Base-by-base conservation (phyloP, 1,140 invertebrate genomes). In the Philaenus spumarius region DNA sequence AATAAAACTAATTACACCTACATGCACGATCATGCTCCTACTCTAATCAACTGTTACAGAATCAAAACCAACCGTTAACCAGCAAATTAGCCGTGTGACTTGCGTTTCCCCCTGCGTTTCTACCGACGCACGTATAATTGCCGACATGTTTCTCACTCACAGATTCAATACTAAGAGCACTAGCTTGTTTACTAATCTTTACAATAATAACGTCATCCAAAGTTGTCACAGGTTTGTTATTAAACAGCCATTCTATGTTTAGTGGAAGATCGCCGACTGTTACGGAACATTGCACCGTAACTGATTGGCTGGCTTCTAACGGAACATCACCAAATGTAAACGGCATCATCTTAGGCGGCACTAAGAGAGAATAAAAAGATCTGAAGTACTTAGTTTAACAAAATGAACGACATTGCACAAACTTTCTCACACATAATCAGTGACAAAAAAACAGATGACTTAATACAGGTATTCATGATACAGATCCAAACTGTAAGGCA, bases 211-310 rank as follows among this genome's bases (percentile, higher is more conserved):
- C 68, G 67, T 86, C 81, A 69, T 76, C 60, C 48, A 68, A 61
- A 30, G 69, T 73, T 50, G 72, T 62, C 17, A 82, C 67, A 56
- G 70, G 66, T 39, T 73, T 67, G 56, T 73, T 75, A 65, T 84
- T 84, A 67, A 88, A 82, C 42, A 79, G 81, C 87, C 87, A 91
- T 19, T 74, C 76, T 62, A 89, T 85, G 45, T 80, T 82, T 52
- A 89, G 72, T 5, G 87, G 86, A 62, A 84, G 74, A 68, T 90
- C 88, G 37, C 89, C 89, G 68, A 87, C 86, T 15, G 81, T 81
- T 30, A 88, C 82, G 58, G 82, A 76, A 70, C 87, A 90, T 64
- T 82, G 81, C 39, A 85, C 62, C 14, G 71, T 69, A 14, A 68
- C 66, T n/a, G 67, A 68, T 12, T 73, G 66, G 19, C 71, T 71